A percentile compares a stretch with the other conserved stretches of the same genome.
phyloP scores from a whole-genome alignment of 1,140 invertebrate species.

The Phymorhynchus buccinoides region DNA sequence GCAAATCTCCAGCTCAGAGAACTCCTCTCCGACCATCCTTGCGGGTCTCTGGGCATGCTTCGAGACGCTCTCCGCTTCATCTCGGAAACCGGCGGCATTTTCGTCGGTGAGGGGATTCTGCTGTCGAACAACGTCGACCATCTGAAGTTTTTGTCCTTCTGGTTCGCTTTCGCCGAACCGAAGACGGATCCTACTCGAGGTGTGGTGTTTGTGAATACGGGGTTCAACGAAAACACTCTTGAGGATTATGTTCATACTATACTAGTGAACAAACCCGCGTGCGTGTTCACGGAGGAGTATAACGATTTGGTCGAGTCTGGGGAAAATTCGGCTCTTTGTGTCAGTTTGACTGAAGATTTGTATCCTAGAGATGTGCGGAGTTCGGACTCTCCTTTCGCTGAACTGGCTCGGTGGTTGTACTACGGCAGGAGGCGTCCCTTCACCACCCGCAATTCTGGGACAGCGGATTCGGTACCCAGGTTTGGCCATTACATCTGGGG shows the following conservation, averaged over 20 bases:
- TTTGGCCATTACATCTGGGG: constrained; percentile 38
- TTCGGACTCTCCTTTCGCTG: constrained; percentile 17
- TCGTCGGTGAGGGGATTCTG: constrained; percentile 26
- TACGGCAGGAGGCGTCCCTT: constrained; percentile 21
- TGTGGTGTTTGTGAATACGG: constrained; percentile 14
- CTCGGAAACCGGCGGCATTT: background rate
- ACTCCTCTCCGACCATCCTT: background rate
- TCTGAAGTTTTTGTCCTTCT: background rate
- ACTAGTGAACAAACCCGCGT: background rate
- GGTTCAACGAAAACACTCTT: constrained; percentile 15
- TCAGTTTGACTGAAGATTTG: constrained; percentile 10
- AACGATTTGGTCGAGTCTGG: background rate
- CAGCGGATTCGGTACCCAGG: constrained; percentile 18
- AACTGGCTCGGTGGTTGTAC: constrained; percentile 38
- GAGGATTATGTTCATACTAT: background rate
- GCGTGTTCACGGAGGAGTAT: constrained; percentile 5
- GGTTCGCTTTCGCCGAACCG: constrained; percentile 26
- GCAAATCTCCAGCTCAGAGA: constrained; percentile 19
- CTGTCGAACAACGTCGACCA: constrained; percentile 4
- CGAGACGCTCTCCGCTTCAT: background rate
- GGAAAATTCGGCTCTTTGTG: constrained; percentile 5
- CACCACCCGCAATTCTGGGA: background rate
- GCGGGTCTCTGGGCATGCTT: constrained; percentile 1
- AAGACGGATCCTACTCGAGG: background rate
- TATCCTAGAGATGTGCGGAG: constrained; percentile 35